Conservation (phyloP, 2,113 vertebrate species). For the Leuciscus idus region DNA sequence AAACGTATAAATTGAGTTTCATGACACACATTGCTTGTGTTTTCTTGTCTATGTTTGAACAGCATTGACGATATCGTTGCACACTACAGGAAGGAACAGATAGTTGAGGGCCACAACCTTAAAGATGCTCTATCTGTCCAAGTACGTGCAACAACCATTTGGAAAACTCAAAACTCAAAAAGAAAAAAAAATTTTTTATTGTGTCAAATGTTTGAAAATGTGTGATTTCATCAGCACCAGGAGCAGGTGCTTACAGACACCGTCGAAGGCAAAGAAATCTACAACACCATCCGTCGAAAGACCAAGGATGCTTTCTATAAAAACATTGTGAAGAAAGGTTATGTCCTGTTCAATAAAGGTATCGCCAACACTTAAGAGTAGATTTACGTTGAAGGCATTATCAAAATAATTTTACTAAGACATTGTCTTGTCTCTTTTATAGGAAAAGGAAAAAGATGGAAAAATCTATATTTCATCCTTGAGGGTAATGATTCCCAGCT, state of each 20-base stretch:
- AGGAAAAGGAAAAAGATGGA: slow-evolving; percentile 99
- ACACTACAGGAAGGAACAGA: slow-evolving; percentile 98
- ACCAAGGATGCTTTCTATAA: slow-evolving; percentile 98
- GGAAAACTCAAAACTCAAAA: not conserved
- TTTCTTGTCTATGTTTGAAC: not conserved
- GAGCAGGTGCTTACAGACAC: slow-evolving; percentile 91
- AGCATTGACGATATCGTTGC: slow-evolving; percentile 98
- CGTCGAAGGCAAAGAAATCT: slow-evolving; percentile 94
- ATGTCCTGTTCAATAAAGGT: slow-evolving; percentile 88
- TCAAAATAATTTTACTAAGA: not conserved
- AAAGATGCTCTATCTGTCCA: slow-evolving; percentile 94
- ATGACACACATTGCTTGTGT: slow-evolving; percentile 32
- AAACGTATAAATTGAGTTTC: slow-evolving; percentile 34
- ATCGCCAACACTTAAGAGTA: not conserved
- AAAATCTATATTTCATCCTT: slow-evolving; percentile 97
- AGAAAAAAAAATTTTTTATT: not conserved
- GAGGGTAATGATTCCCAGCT: slow-evolving; percentile 98
- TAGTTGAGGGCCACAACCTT: slow-evolving; percentile 95
- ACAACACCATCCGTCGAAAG: slow-evolving; percentile 97
- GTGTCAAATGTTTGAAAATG: not conserved
- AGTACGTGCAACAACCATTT: slow-evolving; percentile 71
- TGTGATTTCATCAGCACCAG: slow-evolving; percentile 80
- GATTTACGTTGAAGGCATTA: not conserved
- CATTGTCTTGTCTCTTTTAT: not conserved
- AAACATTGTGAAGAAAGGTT: slow-evolving; percentile 99